These are phyloP conservation scores for Onychostruthus taczanowskii DNA, from an alignment of 2,113 vertebrate genomes.

Conservation along the genomic window DNA sequence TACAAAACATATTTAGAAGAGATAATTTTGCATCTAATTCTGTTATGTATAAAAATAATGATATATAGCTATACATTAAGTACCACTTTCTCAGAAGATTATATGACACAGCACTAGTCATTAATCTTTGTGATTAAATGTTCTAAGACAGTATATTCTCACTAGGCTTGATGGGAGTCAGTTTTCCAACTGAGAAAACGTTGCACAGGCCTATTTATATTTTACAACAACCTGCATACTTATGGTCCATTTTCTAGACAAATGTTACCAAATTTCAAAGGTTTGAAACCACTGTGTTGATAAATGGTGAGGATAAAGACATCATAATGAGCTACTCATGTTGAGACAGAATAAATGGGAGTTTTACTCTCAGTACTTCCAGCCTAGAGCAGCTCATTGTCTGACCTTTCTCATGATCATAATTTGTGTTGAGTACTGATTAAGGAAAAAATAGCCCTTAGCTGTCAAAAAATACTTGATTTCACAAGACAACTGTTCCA, in stretches of 20 bases:
- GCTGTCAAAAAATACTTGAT: neutral
- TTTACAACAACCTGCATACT: neutral
- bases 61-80: neutral
- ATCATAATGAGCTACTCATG: neutral
- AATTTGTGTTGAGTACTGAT: neutral
- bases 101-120: neutral
- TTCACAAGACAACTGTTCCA: neutral
- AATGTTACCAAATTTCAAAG: neutral
- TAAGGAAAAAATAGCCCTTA: neutral
- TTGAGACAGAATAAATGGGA: neutral
- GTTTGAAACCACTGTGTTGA: neutral
- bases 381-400: neutral
- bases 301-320: neutral
- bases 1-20: neutral
- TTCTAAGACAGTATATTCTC: neutral
- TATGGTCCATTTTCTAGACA: neutral
- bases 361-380: neutral
- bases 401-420: neutral
- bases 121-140: neutral
- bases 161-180: neutral
- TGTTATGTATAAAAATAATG: neutral
- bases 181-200: neutral
- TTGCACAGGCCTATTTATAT: neutral
- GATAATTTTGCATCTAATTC: neutral
- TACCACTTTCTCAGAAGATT: neutral